Conservation (phyloP, 2,888 invertebrate species). For the Noctuana brunneofusca region DNA sequence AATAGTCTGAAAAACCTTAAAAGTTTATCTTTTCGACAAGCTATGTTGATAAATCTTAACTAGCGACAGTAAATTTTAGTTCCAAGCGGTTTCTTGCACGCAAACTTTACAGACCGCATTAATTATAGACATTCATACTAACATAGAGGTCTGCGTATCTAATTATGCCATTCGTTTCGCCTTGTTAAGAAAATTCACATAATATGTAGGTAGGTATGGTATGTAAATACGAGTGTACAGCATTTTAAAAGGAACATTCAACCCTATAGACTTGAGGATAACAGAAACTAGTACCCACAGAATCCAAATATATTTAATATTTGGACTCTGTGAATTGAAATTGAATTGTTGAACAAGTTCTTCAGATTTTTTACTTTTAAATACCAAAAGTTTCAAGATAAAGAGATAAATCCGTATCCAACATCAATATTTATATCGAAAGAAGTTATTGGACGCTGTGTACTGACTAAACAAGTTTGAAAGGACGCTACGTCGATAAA, state of each 20-base stretch:
- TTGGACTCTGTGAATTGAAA: too few species aligned
- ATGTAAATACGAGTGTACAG: too few species aligned
- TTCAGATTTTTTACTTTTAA: too few species aligned
- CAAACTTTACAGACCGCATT: slow-evolving; percentile 24
- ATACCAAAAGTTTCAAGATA: too few species aligned
- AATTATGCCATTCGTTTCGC: slow-evolving; percentile 20
- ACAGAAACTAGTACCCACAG: too few species aligned
- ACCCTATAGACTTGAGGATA: too few species aligned
- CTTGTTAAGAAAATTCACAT: background rate
- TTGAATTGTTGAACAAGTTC: too few species aligned
- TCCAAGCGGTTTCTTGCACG: slow-evolving; percentile 29
- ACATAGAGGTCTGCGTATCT: slow-evolving; percentile 3
- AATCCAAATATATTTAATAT: too few species aligned
- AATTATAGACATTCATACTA: slow-evolving; percentile 20
- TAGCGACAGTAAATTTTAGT: slow-evolving; percentile 27
- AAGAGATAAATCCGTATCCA: too few species aligned
- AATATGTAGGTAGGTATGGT: background rate
- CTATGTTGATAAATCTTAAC: slow-evolving; percentile 25
- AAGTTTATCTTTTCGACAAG: slow-evolving; percentile 21
- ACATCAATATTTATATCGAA: too few species aligned
- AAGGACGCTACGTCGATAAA: slow-evolving; percentile 11
- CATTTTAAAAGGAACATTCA: too few species aligned
- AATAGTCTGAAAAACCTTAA: slow-evolving; percentile 9
- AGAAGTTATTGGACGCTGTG: too few species aligned
- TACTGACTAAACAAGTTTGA: background rate